Evolutionary conservation across 2,888 invertebrate species (phyloP).

Genomic region (Kuschelorhynchus macadamiae): DNA sequence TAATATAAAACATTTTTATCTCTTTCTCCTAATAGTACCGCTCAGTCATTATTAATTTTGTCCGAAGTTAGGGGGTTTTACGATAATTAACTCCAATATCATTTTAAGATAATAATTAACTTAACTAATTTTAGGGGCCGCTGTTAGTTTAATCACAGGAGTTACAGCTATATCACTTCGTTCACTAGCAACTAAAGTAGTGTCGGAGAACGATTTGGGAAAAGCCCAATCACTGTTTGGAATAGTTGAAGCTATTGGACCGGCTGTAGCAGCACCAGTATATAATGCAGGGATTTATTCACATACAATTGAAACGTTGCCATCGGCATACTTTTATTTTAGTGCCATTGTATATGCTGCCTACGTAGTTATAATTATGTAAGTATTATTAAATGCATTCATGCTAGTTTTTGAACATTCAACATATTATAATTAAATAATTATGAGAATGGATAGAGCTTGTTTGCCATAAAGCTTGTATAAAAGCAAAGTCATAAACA

Average conservation of each 20-base stretch:
- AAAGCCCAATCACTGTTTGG: slow-evolving; percentile 73
- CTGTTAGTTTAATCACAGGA: slow-evolving; percentile 64
- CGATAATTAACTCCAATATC: too few species aligned
- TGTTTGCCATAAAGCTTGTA: too few species aligned
- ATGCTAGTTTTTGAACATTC: too few species aligned
- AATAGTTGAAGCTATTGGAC: slow-evolving; percentile 73
- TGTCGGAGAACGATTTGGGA: slow-evolving; percentile 65
- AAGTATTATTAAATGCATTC: slow-evolving; percentile 49
- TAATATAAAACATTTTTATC: too few species aligned
- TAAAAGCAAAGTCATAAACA: too few species aligned
- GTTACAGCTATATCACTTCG: slow-evolving; percentile 64
- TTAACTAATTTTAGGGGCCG: slow-evolving; percentile 49
- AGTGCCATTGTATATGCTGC: slow-evolving; percentile 62
- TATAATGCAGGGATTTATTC: slow-evolving; percentile 72
- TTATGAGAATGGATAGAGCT: too few species aligned
- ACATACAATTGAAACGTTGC: slow-evolving; percentile 69
- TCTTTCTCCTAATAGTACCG: too few species aligned
- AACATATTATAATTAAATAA: too few species aligned
- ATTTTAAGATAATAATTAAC: not conserved
- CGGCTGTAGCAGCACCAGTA: slow-evolving; percentile 72
- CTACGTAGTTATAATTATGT: slow-evolving; percentile 55
- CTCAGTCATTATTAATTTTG: too few species aligned
- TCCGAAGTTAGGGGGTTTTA: too few species aligned
- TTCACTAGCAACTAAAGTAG: slow-evolving; percentile 66
- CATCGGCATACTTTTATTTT: slow-evolving; percentile 74